Base-by-base conservation (phyloP, 1,140 invertebrate species). In the Ephestia elutella region DNA sequence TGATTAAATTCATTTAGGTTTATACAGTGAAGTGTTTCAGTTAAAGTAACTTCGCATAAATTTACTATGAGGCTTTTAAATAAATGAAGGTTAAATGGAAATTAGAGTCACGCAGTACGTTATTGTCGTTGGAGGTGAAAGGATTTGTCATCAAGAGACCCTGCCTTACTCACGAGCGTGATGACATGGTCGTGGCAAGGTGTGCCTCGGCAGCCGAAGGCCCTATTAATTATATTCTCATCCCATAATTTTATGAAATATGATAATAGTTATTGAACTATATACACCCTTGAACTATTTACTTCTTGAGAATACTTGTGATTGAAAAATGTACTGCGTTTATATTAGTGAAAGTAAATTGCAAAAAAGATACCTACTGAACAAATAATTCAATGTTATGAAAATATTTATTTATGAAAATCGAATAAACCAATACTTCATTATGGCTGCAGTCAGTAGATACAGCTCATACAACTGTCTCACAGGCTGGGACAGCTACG, bases 391-490 rank as follows among this genome's bases (percentile, higher is more conserved):
- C n/a, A n/a, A n/a, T n/a, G n/a, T n/a, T n/a, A n/a, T n/a, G n/a
- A n/a, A n/a, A n/a, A n/a, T n/a, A 15, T 49, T 49, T 17, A 49
- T 49, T 53, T 2, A 11, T 25, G 10, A n/a, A n/a, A n/a, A n/a
- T n/a, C n/a, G n/a, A n/a, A n/a, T n/a, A n/a, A n/a, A 53, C 20
- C 2, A 53, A 7, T 2, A 9, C 20, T 18, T n/a, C 15, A 56
- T 0, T 28, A 83, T 85, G 78, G 71, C 78, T 25, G 73, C 70
- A 1, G 69, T 80, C 25, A 85, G 76, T 62, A 75, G 94, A 86
- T 95, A 95, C 90, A 95, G 92, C 88, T 95, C 94, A 54, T 96
- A 96, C 89, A 96, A 96, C 89, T 96, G 95, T 89, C 91, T 96
- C 70, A 95, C 93, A 38, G 94, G 94, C 86, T 96, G 95, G 94